Evolutionary conservation across 92 coral and sea anemone genomes (phyloP).

Genomic region (Phenganax stokvisi): DNA sequence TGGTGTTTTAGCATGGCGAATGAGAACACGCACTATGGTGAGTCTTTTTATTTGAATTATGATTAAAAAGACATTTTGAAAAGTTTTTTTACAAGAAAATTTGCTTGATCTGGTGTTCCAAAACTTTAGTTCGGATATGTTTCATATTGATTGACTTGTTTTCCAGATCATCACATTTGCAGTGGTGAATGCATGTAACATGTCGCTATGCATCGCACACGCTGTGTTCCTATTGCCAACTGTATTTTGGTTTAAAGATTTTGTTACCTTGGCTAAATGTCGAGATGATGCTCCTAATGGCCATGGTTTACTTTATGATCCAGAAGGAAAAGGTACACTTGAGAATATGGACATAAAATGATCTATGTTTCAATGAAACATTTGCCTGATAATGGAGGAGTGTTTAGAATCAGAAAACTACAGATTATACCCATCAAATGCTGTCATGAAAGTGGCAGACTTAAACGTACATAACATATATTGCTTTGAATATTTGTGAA

Average conservation of each 20-base stretch:
- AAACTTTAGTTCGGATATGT: not conserved
- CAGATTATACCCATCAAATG: not conserved
- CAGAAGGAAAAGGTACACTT: not conserved
- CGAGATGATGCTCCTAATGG: slow-evolving; percentile 22
- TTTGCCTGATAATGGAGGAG: not conserved
- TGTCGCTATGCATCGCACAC: slow-evolving; percentile 6
- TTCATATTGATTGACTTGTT: not conserved
- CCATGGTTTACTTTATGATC: slow-evolving; percentile 24
- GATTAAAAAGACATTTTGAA: too few relatives aligned
- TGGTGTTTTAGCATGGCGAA: slow-evolving; percentile 25
- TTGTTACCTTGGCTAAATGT: slow-evolving; percentile 34
- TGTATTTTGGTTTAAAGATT: slow-evolving; percentile 34
- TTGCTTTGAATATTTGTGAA: not conserved
- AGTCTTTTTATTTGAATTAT: not conserved
- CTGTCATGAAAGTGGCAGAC: not conserved
- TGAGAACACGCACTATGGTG: slow-evolving; percentile 18
- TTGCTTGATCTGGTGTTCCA: not conserved
- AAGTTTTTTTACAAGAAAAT: not conserved
- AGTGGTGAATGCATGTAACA: slow-evolving; percentile 5
- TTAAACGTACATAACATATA: not conserved
- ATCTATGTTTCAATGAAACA: not conserved
- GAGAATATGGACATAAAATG: not conserved
- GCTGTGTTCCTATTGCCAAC: slow-evolving; percentile 26
- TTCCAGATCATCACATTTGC: slow-evolving; percentile 23
- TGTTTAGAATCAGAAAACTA: not conserved